phyloP scores from a whole-genome alignment of 1,140 invertebrate species.

The Drosophila nikananu region DNA sequence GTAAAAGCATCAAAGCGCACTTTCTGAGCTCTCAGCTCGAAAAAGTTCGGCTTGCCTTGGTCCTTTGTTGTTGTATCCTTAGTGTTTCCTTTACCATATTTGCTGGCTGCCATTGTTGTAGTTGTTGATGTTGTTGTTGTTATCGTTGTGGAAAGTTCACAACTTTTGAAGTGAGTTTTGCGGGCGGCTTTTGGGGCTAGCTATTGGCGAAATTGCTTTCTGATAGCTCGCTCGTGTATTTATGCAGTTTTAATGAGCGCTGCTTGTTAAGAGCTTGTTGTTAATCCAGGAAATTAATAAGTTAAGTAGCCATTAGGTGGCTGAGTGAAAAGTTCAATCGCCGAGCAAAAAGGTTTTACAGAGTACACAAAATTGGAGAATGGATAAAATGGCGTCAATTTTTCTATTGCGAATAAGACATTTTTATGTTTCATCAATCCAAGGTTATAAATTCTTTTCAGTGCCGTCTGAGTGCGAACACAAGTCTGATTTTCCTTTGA shows the following conservation, averaged over 20 bases:
- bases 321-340: slow-evolving; percentile 57
- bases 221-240: slow-evolving; percentile 44
- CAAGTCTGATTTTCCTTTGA: slow-evolving; percentile 11
- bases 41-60: slow-evolving; percentile 40
- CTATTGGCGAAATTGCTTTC: slow-evolving; percentile 65
- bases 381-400: background rate
- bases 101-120: slow-evolving; percentile 12
- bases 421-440: background rate
- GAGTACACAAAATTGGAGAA: background rate
- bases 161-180: slow-evolving; percentile 63
- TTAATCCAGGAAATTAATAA: slow-evolving; percentile 78
- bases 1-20: slow-evolving; percentile 64
- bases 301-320: slow-evolving; percentile 64
- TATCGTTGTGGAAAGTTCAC: slow-evolving; percentile 26
- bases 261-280: slow-evolving; percentile 56
- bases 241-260: slow-evolving; percentile 71
- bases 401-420: background rate
- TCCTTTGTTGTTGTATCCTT: slow-evolving; percentile 44
- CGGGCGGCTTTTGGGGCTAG: slow-evolving; percentile 37
- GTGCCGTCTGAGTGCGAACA: slow-evolving; percentile 15
- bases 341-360: background rate
- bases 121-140: slow-evolving; percentile 13
- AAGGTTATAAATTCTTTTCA: slow-evolving; percentile 18
- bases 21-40: slow-evolving; percentile 39
- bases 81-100: slow-evolving; percentile 31